Conservation (phyloP, 2,113 vertebrate genomes). For the Xenopus laevis region DNA sequence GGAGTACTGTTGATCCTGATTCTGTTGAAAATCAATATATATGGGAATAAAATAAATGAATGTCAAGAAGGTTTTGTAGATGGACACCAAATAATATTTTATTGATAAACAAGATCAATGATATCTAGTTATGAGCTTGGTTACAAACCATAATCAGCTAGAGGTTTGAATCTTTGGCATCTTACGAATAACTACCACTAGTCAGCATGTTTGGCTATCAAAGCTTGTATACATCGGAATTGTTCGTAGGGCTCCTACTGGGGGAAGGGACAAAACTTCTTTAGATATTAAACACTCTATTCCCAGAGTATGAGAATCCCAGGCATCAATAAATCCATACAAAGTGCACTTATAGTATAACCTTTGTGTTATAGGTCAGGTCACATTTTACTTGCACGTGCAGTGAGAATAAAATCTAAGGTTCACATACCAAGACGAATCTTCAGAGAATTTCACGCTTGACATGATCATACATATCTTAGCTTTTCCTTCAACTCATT, state of each 20-base stretch:
- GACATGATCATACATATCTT: slow-evolving; percentile 8
- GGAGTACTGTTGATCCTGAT: no score
- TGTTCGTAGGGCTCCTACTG: background rate
- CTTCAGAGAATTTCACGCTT: slow-evolving; percentile 23
- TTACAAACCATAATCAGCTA: no score
- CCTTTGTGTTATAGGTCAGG: slow-evolving; percentile 11
- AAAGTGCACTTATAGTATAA: background rate
- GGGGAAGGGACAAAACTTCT: background rate
- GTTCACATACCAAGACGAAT: slow-evolving; percentile 14
- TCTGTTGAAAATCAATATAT: no score
- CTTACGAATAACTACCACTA: no score
- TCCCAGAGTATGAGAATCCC: slow-evolving; percentile 25
- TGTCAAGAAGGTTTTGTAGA: no score
- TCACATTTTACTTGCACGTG: slow-evolving; percentile 29
- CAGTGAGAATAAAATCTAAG: slow-evolving; percentile 18
- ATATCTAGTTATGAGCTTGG: no score
- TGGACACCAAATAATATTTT: no score
- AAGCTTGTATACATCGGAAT: background rate
- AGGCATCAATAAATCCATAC: slow-evolving; percentile 39
- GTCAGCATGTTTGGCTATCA: no score
- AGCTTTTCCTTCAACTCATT: slow-evolving; percentile 23
- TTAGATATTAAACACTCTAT: slow-evolving; percentile 15
- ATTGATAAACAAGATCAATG: no score
- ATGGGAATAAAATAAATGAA: no score
- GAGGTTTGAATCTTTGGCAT: no score